Conservation (phyloP, 2,797 vertebrate genomes). For the Poecilia velifera region DNA sequence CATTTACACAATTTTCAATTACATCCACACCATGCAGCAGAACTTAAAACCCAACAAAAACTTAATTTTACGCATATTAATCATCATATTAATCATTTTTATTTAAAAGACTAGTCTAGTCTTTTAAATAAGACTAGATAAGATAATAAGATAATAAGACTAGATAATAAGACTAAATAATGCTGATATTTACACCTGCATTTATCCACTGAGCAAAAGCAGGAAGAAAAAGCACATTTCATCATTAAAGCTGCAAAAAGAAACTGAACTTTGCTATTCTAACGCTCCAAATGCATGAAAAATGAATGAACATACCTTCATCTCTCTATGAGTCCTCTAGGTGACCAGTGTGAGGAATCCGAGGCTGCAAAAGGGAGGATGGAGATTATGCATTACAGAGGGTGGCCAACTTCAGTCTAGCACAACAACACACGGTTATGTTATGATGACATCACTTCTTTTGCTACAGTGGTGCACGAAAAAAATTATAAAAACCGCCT, state of each 20-base stretch:
- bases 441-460: constrained; percentile 78
- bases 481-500: background rate
- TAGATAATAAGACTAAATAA: background rate
- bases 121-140: too few species aligned
- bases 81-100: background rate
- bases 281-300: constrained; percentile 5
- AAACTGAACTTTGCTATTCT: background rate
- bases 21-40: background rate
- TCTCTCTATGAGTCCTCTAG: constrained; percentile 78
- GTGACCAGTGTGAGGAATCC: constrained; percentile 69
- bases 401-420: constrained; percentile 54
- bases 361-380: constrained; percentile 65
- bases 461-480: constrained; percentile 56
- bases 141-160: too few species aligned
- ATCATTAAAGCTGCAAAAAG: background rate
- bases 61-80: background rate
- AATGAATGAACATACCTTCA: constrained; percentile 81
- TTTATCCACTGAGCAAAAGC: background rate
- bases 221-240: background rate
- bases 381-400: constrained; percentile 38
- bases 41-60: background rate
- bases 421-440: constrained; percentile 64
- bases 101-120: background rate
- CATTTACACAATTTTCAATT: background rate
- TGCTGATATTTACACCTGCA: background rate